Percentiles rank a stretch among this genome's conserved stretches.
Evolutionary conservation across 1,140 invertebrate species (phyloP).

Genomic region (Drosophila serrata): DNA sequence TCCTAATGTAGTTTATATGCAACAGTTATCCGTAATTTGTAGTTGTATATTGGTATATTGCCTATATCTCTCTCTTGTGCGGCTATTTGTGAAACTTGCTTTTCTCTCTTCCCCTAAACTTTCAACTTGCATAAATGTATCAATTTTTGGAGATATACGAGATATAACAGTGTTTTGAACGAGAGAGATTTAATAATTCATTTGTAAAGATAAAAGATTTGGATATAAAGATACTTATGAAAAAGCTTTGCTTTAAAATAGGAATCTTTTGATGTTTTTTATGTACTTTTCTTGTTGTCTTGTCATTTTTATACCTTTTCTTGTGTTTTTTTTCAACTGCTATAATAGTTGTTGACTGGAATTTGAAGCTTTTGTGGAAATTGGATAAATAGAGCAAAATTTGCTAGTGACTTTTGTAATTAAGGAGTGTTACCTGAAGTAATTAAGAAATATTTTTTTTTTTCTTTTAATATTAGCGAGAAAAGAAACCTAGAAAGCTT

Average conservation of each 20-base stretch:
- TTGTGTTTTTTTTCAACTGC: neutral
- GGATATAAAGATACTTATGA: neutral
- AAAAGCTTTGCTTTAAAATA: neutral
- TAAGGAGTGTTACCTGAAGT: neutral
- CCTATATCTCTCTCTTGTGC: neutral
- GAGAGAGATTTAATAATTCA: neutral
- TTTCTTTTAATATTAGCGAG: neutral
- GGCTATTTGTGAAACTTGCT: neutral
- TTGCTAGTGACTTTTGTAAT: no score
- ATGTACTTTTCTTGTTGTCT: constrained; percentile 6
- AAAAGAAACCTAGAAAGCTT: neutral
- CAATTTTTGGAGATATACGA: neutral
- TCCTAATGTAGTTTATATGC: constrained; percentile 42
- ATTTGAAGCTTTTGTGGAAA: neutral
- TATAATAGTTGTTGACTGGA: neutral
- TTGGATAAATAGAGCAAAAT: neutral
- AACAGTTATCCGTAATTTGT: constrained; percentile 3
- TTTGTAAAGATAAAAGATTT: neutral
- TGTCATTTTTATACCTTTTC: neutral
- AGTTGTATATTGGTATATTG: constrained; percentile 19
- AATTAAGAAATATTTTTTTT: neutral
- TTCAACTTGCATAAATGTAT: constrained; percentile 30
- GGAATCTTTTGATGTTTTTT: neutral
- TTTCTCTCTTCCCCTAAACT: neutral
- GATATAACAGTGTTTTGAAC: neutral